Conservation (phyloP, 1,140 invertebrate species). For the Drosophila miranda region DNA sequence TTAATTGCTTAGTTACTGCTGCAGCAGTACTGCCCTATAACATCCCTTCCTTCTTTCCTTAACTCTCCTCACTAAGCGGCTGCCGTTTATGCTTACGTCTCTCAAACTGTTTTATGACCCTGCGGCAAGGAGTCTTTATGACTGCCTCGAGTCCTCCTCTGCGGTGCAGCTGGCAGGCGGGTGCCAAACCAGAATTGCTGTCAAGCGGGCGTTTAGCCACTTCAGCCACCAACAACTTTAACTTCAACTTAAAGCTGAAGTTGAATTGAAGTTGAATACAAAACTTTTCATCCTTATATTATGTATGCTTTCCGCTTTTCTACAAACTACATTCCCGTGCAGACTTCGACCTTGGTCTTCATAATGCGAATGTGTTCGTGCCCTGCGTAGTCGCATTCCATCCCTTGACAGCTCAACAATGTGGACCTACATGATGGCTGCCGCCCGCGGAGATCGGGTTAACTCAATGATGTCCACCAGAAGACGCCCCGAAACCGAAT, state of each 20-base stretch:
- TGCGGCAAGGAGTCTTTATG: conserved; percentile 51
- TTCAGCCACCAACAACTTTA: conserved; percentile 28
- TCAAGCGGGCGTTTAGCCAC: conserved; percentile 52
- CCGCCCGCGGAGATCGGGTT: too few species aligned
- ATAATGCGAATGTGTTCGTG: conserved; percentile 29
- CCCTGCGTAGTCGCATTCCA: conserved; percentile 51
- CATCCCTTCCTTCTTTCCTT: not conserved
- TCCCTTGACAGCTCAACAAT: conserved; percentile 60
- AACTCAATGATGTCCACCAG: too few species aligned
- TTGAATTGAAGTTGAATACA: conserved; percentile 16
- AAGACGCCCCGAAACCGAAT: too few species aligned
- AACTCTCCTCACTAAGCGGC: conserved; percentile 20
- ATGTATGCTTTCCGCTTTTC: not conserved
- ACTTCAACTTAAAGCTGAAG: not conserved
- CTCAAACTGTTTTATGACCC: conserved; percentile 48
- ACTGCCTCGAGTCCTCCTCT: conserved; percentile 30
- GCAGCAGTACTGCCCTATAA: conserved; percentile 5
- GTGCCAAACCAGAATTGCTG: conserved; percentile 43
- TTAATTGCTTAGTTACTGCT: conserved; percentile 78
- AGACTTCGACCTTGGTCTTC: conserved; percentile 8
- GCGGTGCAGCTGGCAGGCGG: conserved; percentile 23
- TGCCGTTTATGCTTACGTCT: conserved; percentile 50
- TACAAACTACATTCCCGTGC: conserved; percentile 1
- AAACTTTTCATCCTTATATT: conserved; percentile 20
- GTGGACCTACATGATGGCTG: too few species aligned